Evolutionary conservation across 2,888 invertebrate genomes (phyloP), one percentile per base, ranked within the genome.

Genomic region (Ormia ochracea): DNA sequence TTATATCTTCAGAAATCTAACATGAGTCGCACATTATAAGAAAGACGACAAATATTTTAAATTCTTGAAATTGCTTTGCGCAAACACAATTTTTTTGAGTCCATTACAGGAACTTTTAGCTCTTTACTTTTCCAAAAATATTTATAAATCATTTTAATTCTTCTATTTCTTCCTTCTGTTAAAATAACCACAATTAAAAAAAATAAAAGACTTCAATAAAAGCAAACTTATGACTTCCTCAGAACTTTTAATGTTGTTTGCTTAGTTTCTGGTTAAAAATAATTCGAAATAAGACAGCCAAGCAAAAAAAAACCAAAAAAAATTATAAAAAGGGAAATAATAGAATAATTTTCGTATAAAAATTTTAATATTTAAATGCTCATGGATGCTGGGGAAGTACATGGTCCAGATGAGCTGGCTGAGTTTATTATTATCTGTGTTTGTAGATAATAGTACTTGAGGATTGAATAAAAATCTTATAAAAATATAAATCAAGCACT

Each of bases 401-500:
- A 26, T 38, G 58, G 17, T 19, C 45, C 12, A 23, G 3, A 31
- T 26, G 36, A 21, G 38, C 5, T 61, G 28, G 31, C 28, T 50
- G 70, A 21, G 50, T 41, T 14, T 50, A 23, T 33, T 21, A 36
- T 26, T 50, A 14, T 36, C 19, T 33, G 21, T 69, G 19, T 38
- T 52, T 68, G 58, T 26, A 56, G 65, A 75, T 66, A 61, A 66
- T 54, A 41, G 48, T 66, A 59, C 75, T 75, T 79, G 65, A 75
- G 26, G 28, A 52, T 54, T 19, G 33, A 45, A 63, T 19, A 31
- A 45, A 56, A 74, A 33, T 61, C 59, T 66, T 79, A 66, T 4
- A 68, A 75, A 70, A 72, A 79, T 72, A 79, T 79, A 79, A 79
- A 79, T 79, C 79, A 79, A 79, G 52, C 66, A 79, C 79, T 79